A percentile compares a stretch with the other conserved stretches of the same genome.
phyloP scores from a whole-genome alignment of 2,113 vertebrate species.

The Saccopteryx leptura region DNA sequence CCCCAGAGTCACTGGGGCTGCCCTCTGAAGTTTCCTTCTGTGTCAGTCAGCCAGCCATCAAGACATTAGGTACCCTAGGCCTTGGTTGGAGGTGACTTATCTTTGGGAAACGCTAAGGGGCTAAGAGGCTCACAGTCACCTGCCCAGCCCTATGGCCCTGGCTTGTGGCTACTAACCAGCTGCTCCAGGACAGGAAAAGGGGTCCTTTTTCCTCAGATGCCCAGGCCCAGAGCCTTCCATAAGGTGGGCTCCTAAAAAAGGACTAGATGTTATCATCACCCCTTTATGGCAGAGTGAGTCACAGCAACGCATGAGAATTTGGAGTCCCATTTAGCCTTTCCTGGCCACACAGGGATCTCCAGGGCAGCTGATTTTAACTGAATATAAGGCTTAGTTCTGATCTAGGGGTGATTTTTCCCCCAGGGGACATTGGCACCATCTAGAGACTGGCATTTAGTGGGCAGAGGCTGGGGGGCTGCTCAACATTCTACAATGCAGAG shows the following conservation, averaged over 20 bases:
- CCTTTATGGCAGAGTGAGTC: neutral
- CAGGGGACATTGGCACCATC: neutral
- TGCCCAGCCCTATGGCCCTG: no score
- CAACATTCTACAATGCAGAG: rapidly evolving
- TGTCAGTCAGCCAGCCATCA: neutral
- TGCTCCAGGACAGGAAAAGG: neutral
- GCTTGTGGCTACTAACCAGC: rapidly evolving
- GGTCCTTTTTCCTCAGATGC: no score
- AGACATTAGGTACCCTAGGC: neutral
- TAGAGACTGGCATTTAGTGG: neutral
- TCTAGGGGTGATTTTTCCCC: neutral
- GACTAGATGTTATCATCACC: neutral
- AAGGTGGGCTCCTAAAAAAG: neutral
- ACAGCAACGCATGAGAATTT: neutral
- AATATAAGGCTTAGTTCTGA: neutral
- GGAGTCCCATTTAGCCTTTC: neutral
- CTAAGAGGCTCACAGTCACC: neutral
- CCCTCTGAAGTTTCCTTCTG: neutral
- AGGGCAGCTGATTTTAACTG: neutral
- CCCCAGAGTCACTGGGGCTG: neutral
- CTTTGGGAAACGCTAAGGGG: neutral
- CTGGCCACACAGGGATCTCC: neutral
- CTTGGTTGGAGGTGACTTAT: neutral
- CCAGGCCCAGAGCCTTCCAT: neutral
- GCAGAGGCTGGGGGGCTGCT: neutral